Base-by-base conservation (phyloP, 2,113 vertebrate genomes). In the Cololabis saira region DNA sequence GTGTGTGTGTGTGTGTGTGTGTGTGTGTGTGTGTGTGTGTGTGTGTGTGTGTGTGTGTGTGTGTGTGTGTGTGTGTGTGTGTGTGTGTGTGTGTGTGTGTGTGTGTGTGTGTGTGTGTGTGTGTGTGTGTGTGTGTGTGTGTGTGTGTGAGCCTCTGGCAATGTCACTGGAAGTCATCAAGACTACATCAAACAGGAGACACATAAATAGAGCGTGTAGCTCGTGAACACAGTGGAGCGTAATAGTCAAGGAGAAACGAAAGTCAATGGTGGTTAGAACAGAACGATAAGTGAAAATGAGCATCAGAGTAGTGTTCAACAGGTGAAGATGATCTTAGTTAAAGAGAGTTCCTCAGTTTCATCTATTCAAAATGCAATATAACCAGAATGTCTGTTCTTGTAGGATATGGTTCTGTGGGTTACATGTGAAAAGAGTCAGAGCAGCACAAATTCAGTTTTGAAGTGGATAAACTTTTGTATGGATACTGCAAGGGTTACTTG, bases 391-490 rank as follows among this genome's bases (percentile, higher is more conserved):
- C 40, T 19, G 49, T 63, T 19, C 41, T 61, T 69, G 11, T 27
- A 48, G 55, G n/a, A 37, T 16, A 18, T 55, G 19, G 59, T 65
- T 44, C 65, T 55, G 21, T 57, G 61, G 65, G 65, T 67, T 18
- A 57, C 37, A 78, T 66, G 61, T 54, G 56, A 77, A 82, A 85
- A 70, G 64, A 52, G 33, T 66, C 61, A 30, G 56, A 76, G 80
- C 49, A 65, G 12, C 60, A 16, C 30, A 67, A 51, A 80, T 43
- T 27, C 16, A 58, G 61, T 78, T 76, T 74, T 70, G 63, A 76
- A 59, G 62, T 56, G 53, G 68, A 71, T 77, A 21, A 8, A 63
- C 30, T 69, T 79, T 71, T 5, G 17, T 30, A 74, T 27, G 24
- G 24, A 27, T 80, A 73, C 79, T 55, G 51, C 62, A 66, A 16